phyloP scores from a whole-genome alignment of 35 echinoderm and acorn worm species.

The Eucidaris tribuloides region DNA sequence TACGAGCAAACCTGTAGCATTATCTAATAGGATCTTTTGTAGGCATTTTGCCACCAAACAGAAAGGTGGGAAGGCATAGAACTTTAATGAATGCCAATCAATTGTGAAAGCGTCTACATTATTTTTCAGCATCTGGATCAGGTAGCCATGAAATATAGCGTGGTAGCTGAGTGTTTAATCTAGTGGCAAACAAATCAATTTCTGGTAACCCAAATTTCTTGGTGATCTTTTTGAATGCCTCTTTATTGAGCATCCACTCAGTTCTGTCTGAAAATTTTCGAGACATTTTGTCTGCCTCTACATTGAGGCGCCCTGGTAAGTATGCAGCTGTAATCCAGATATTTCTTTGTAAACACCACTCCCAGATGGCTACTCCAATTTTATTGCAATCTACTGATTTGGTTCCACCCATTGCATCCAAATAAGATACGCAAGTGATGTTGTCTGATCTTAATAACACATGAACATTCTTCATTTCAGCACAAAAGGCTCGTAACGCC shows the following conservation, averaged over 20 bases:
- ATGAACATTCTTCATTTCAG: slow-evolving; percentile 25
- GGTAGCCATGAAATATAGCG: slow-evolving; percentile 79
- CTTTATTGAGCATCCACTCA: slow-evolving; percentile 70
- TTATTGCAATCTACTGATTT: slow-evolving; percentile 59
- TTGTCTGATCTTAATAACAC: slow-evolving; percentile 54
- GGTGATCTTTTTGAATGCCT: slow-evolving; percentile 49
- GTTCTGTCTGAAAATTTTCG: slow-evolving; percentile 49
- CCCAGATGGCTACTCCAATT: slow-evolving; percentile 57
- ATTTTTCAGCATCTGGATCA: slow-evolving; percentile 51
- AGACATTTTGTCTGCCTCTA: slow-evolving; percentile 53
- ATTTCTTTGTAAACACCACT: slow-evolving; percentile 56
- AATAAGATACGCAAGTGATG: slow-evolving; percentile 58
- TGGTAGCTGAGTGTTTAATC: slow-evolving; percentile 50
- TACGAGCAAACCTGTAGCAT: slow-evolving; percentile 28
- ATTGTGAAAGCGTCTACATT: slow-evolving; percentile 69
- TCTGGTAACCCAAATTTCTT: slow-evolving; percentile 40
- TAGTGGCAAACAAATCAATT: slow-evolving; percentile 77
- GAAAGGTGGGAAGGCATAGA: slow-evolving; percentile 1
- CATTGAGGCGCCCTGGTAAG: slow-evolving; percentile 47
- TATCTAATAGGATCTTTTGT: slow-evolving; percentile 48
- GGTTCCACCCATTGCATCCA: slow-evolving; percentile 61
- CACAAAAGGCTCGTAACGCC: slow-evolving; percentile 54
- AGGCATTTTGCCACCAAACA: slow-evolving; percentile 26
- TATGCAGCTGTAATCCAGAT: slow-evolving; percentile 65
- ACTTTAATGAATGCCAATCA: slow-evolving; percentile 47